Percentiles rank a stretch among this genome's conserved stretches.
Evolutionary conservation across 2,113 vertebrate species (phyloP).

Genomic region (Dissostichus mawsoni): DNA sequence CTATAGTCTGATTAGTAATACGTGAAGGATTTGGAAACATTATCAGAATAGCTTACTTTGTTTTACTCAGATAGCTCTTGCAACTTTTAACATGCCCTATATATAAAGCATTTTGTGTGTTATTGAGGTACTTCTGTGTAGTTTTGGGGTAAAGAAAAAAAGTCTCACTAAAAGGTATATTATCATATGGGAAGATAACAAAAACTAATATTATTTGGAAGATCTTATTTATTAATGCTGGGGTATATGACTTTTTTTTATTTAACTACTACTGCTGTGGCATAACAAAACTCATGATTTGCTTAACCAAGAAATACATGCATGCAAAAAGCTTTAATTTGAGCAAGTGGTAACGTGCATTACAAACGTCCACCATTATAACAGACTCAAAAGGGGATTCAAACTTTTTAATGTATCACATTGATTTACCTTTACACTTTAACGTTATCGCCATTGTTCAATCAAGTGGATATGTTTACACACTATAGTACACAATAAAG

Average conservation of each 20-base stretch:
- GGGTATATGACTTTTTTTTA: no score
- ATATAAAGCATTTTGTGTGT: neutral
- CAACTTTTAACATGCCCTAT: conserved; percentile 19
- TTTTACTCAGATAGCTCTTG: neutral
- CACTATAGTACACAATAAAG: conserved; percentile 12
- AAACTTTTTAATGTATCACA: conserved; percentile 43
- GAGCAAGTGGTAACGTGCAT: neutral
- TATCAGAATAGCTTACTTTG: conserved; percentile 7
- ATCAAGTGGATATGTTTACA: conserved; percentile 16
- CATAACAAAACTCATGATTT: neutral
- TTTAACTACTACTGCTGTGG: no score
- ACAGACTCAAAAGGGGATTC: neutral
- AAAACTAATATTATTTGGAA: neutral
- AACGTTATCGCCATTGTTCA: neutral
- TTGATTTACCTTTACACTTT: conserved; percentile 12
- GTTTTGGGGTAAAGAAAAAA: conserved; percentile 2
- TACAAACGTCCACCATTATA: conserved; percentile 6
- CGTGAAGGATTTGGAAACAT: conserved; percentile 12
- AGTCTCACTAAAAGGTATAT: neutral
- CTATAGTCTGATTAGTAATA: conserved; percentile 2
- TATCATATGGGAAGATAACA: neutral
- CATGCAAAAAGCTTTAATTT: conserved; percentile 15
- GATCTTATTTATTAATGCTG: neutral
- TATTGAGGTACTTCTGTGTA: conserved; percentile 4
- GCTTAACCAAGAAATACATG: neutral